Evolutionary conservation across 2,113 vertebrate species (phyloP), one percentile per base, ranked within the genome.

Genomic region (Oceanodroma tethys): DNA sequence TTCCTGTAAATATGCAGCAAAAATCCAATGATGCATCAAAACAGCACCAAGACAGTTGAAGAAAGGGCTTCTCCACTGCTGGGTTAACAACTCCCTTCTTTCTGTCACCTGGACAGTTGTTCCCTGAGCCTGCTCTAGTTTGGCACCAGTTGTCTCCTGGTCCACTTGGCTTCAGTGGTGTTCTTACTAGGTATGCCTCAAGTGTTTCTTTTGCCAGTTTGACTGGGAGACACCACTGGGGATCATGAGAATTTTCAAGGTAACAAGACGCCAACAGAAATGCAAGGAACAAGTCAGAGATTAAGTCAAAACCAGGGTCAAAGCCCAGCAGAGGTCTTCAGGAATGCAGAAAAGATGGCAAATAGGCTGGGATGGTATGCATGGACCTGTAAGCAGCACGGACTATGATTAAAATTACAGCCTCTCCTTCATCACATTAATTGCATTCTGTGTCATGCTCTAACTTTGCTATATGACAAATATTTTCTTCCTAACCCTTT

Each of bases 351-450:
- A 59, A 68, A 80, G 5, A 13, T 47, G 43, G 9, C 5, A 88
- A 55, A 76, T 0, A 0, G 25, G 22, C 20, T 52, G 36, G 52
- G n/a, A 63, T 55, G 40, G 34, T 15, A 65, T 3, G 3, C 1
- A 1, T 11, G 11, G 38, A 78, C 50, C 40, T 16, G 2, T 48
- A 80, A 79, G 13, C 21, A 80, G 38, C 53, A 73, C 1, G 0
- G 16, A 40, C 21, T 52, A 27, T 8, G 3, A 83, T 36, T 81
- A 45, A 76, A 81, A 81, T 66, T 53, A 72, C 29, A 74, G 47
- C 29, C 25, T 45, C 8, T 1, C 16, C 71, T 68, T 38, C 60
- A 68, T n/a, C 32, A 52, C 27, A 22, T 63, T 84, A 73, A 75
- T 2, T 34, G 16, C 9, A 23, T 45, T 78, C 23, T 65, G 9